Conservation (phyloP, 2,888 invertebrate genomes). For the Linnaemya vulpina region DNA sequence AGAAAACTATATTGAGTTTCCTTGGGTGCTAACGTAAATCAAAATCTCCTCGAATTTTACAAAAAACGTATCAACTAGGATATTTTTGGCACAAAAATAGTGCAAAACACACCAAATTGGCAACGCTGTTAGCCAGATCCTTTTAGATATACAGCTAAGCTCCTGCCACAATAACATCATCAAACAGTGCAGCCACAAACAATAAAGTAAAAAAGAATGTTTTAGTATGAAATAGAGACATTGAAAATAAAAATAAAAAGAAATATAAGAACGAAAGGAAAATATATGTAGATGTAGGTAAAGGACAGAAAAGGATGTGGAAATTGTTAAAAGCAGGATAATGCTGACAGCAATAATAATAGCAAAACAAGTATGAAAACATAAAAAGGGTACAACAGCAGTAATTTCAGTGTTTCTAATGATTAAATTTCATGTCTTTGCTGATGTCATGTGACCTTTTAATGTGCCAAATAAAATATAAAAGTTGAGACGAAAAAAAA, state of each 20-base stretch:
- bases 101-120: too few relatives aligned
- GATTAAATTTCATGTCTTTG: constrained; percentile 25
- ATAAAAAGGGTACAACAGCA: constrained; percentile 24
- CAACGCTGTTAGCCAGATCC: too few relatives aligned
- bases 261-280: not conserved
- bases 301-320: constrained; percentile 32
- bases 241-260: too few relatives aligned
- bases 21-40: too few relatives aligned
- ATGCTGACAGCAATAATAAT: constrained; percentile 51
- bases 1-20: too few relatives aligned
- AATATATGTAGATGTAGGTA: not conserved
- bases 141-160: not conserved
- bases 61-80: too few relatives aligned
- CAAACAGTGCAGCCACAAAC: constrained; percentile 39
- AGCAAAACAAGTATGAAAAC: constrained; percentile 17
- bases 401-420: constrained; percentile 32
- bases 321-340: constrained; percentile 51
- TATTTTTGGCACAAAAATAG: too few relatives aligned
- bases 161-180: constrained; percentile 19
- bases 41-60: too few relatives aligned
- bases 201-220: constrained; percentile 48
- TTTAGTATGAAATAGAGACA: constrained; percentile 23
- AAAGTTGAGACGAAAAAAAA: constrained; percentile 4
- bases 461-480: not conserved
- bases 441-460: constrained; percentile 38